Evolutionary conservation across 1,140 invertebrate species (phyloP).

Genomic region (Pseudomyrmex concolor): DNA sequence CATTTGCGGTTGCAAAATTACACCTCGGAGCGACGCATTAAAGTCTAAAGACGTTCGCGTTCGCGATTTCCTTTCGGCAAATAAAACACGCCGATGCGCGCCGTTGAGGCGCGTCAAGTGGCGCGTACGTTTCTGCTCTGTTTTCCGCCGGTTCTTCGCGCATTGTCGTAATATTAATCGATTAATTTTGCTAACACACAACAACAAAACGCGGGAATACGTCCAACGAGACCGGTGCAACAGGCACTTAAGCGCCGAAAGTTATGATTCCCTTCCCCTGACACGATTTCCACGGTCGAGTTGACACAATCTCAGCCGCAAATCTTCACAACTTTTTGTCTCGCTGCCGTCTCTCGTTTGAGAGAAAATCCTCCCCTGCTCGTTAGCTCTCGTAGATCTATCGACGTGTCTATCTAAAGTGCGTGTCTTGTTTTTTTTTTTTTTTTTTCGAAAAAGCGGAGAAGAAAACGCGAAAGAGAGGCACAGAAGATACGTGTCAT

Average conservation of each 20-base stretch:
- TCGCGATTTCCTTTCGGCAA: conserved; percentile 18
- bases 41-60: conserved; percentile 5
- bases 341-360: conserved; percentile 30
- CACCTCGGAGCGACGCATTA: conserved; percentile 31
- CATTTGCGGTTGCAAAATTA: conserved; percentile 30
- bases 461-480: conserved; percentile 44
- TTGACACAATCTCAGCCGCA: conserved; percentile 68
- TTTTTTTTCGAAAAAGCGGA: conserved; percentile 52
- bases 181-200: conserved; percentile 3
- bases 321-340: conserved; percentile 63
- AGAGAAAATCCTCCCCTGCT: conserved; percentile 37
- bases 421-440: conserved; percentile 61
- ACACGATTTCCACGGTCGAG: conserved; percentile 62
- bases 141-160: no score
- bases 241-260: conserved; percentile 38
- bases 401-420: conserved; percentile 75
- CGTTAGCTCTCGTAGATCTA: conserved; percentile 62
- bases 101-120: not conserved
- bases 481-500: conserved; percentile 1
- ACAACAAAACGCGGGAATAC: not conserved
- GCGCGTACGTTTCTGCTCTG: not conserved
- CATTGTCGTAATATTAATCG: not conserved
- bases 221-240: not conserved
- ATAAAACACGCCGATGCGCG: conserved; percentile 12
- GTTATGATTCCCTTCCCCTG: conserved; percentile 45